A percentile compares a stretch with the other conserved stretches of the same genome.
phyloP scores from a whole-genome alignment of 2,888 invertebrate species.

The Hipparchia semele region DNA sequence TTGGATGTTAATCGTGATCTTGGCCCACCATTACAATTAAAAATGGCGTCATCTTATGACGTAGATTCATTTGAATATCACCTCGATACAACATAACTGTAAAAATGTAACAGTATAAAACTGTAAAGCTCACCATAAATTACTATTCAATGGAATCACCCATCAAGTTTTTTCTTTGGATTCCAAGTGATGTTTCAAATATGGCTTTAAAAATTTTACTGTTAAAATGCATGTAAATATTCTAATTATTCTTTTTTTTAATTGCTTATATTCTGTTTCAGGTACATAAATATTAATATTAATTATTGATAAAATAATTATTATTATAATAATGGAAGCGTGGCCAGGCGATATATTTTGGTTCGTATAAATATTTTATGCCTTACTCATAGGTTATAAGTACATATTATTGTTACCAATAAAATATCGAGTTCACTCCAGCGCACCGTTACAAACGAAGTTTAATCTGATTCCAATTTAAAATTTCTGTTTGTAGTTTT shows the following conservation, averaged over 20 bases:
- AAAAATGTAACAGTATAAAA: background rate
- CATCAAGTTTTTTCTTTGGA: too few relatives aligned
- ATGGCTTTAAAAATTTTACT: background rate
- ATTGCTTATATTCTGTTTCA: conserved; percentile 42
- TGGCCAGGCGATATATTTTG: conserved; percentile 26
- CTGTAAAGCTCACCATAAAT: background rate
- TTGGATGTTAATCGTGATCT: conserved; percentile 44
- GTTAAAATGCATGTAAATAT: background rate
- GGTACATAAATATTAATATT: conserved; percentile 40
- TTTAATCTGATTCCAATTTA: too few relatives aligned
- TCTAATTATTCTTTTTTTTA: background rate
- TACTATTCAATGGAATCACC: too few relatives aligned
- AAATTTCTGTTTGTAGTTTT: too few relatives aligned
- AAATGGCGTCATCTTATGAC: conserved; percentile 4
- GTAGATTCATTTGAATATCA: conserved; percentile 1
- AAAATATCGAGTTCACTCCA: background rate
- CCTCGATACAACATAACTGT: background rate
- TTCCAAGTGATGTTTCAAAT: too few relatives aligned
- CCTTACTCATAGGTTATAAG: background rate
- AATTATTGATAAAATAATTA: conserved; percentile 2
- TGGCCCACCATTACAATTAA: conserved; percentile 42
- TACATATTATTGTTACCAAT: background rate
- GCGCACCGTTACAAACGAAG: too few relatives aligned
- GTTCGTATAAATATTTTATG: conserved; percentile 50
- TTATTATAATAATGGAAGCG: conserved; percentile 3